These are phyloP conservation scores for Ptychadena robeensis DNA, from an alignment of 2,797 vertebrate species.

Conservation along the genomic window DNA sequence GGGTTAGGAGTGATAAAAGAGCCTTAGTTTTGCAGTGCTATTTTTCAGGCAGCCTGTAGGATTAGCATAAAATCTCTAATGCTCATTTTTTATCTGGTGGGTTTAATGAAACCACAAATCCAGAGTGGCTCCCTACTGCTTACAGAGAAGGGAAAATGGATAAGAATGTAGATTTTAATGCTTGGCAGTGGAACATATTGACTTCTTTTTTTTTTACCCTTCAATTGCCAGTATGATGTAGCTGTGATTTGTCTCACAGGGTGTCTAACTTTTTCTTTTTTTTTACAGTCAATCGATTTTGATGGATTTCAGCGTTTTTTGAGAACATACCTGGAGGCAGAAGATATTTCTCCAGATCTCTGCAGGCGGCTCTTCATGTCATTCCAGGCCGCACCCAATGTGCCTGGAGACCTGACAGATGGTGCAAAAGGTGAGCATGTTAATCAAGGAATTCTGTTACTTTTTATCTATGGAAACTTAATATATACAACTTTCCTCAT, in stretches of 20 bases:
- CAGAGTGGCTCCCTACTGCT: constrained; percentile 10
- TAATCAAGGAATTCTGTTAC: background rate
- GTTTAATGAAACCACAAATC: background rate
- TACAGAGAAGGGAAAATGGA: background rate
- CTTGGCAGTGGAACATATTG: background rate
- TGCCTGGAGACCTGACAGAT: constrained; percentile 14
- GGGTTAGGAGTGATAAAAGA: background rate
- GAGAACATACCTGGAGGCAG: constrained; percentile 87
- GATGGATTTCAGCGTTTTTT: constrained; percentile 87
- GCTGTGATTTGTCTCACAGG: background rate
- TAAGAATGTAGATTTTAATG: constrained; percentile 10
- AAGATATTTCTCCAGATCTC: constrained; percentile 82
- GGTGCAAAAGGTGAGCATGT: constrained; percentile 24
- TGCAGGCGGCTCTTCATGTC: constrained; percentile 86
- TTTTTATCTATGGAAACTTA: background rate
- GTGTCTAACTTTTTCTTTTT: background rate
- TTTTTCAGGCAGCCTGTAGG: background rate
- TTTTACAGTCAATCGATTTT: constrained; percentile 83
- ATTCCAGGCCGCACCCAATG: constrained; percentile 78
- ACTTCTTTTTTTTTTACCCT: background rate
- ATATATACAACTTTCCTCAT: background rate
- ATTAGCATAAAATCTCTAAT: constrained; percentile 8
- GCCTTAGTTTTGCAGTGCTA: background rate
- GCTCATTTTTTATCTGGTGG: background rate
- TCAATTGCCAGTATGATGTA: background rate